Evolutionary conservation across 2,888 invertebrate genomes (phyloP), one percentile per base, ranked within the genome.

Genomic region (Omphaloscelis lunosa): DNA sequence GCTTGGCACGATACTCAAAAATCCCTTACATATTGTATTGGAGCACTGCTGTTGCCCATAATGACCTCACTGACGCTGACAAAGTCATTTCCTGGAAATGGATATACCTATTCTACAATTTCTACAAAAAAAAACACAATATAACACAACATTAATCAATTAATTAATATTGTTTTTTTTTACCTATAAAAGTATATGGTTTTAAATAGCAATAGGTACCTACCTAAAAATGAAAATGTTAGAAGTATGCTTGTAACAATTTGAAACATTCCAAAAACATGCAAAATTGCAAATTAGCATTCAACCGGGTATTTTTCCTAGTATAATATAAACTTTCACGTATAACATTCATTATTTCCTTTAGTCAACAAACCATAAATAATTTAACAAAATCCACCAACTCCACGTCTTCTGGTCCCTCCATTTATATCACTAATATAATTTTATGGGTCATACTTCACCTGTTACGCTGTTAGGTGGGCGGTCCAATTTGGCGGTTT

Each of bases 401-500:
- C 62, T 53, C 65, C 45, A 17, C 59, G 66, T 72, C 15, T 70
- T 34, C 34, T 88, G 88, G 87, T 65, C 83, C 72, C 85, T 66
- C 70, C 84, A 80, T 87, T 88, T 86, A 86, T 82, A 76, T 81
- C 74, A 82, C 87, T 88, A 88, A 88, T 87, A 88, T 88, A 86
- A 86, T 82, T 85, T 89, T 86, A 89, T 87, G 82, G 84, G 75
- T 81, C 84, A 74, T 89, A 85, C 88, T 88, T 89, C 83, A 88
- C 86, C 86, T 86, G 83, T 87, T 89, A 88, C 85, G n/a, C 45
- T 29, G 15, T 41, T 41, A 72, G 82, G 75, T 75, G 76, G 84
- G 84, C 39, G 73, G 75, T 74, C 84, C 86, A 89, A 89, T 89
- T 89, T 86, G 86, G 85, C 84, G 88, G 89, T 88, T 86, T 89